These are phyloP conservation scores for Sorex fumeus DNA, from an alignment of 2,113 vertebrate species.

Conservation along the genomic window DNA sequence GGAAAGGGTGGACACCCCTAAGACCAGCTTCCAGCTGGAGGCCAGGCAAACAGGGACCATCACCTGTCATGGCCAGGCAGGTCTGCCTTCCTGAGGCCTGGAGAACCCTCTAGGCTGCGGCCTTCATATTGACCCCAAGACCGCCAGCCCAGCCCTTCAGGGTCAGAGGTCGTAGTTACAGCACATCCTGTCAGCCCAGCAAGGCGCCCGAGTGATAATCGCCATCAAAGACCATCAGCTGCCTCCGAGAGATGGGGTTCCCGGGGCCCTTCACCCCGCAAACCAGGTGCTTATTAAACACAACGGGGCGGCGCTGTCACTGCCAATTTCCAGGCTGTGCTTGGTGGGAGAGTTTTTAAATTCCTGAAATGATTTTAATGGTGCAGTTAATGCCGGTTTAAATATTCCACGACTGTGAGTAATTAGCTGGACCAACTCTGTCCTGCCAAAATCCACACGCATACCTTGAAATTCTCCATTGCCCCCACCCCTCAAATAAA, in stretches of 20 bases:
- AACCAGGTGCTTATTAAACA: slow-evolving; percentile 67
- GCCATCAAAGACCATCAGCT: slow-evolving; percentile 64
- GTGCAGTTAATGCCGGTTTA: slow-evolving; percentile 34
- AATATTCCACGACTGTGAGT: slow-evolving; percentile 26
- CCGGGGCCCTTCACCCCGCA: slow-evolving; percentile 56
- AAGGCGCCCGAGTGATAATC: slow-evolving; percentile 20
- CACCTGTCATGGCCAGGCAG: background rate
- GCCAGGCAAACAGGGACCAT: background rate
- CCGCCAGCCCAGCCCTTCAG: background rate
- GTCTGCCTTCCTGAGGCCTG: background rate
- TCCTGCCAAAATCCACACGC: background rate
- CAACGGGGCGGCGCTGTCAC: background rate
- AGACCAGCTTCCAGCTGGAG: background rate
- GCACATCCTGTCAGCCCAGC: background rate
- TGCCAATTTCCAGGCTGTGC: slow-evolving; percentile 52
- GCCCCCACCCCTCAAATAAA: background rate
- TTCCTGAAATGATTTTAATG: slow-evolving; percentile 58
- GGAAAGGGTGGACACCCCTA: background rate
- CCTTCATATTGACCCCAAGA: background rate
- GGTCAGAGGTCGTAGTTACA: rapidly evolving
- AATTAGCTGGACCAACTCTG: slow-evolving; percentile 21
- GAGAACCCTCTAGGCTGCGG: background rate
- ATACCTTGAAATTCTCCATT: background rate
- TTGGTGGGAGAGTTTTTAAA: slow-evolving; percentile 52
- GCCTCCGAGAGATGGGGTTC: slow-evolving; percentile 34